These are phyloP conservation scores for Platerodrilus igneus DNA, from an alignment of 2,888 invertebrate genomes.

Conservation along the genomic window DNA sequence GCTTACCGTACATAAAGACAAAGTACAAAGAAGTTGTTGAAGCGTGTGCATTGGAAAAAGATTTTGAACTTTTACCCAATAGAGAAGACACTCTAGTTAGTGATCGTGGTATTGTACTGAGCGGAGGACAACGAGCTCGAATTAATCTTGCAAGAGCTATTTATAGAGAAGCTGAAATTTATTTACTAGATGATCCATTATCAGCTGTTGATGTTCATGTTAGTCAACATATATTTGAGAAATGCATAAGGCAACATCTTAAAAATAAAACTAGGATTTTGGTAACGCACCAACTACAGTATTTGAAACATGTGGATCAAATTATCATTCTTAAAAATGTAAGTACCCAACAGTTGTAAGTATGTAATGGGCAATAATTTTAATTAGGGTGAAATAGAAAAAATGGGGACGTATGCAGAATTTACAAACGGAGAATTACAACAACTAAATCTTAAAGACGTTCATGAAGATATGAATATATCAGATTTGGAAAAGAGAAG, in stretches of 20 bases:
- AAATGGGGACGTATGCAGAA: slow-evolving; percentile 53
- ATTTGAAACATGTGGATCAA: slow-evolving; percentile 60
- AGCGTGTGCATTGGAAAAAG: slow-evolving; percentile 61
- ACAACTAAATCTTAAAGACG: too few species aligned
- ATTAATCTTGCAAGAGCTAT: slow-evolving; percentile 73
- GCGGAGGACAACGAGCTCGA: slow-evolving; percentile 77
- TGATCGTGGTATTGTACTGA: slow-evolving; percentile 70
- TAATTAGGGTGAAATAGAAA: slow-evolving; percentile 59
- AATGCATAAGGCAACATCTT: slow-evolving; percentile 58
- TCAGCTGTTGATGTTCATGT: slow-evolving; percentile 76
- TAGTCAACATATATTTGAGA: slow-evolving; percentile 69
- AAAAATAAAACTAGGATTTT: slow-evolving; percentile 65
- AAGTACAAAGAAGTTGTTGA: slow-evolving; percentile 52
- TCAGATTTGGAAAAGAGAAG: too few species aligned
- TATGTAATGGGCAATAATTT: neutral
- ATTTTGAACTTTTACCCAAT: slow-evolving; percentile 64
- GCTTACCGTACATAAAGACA: slow-evolving; percentile 55
- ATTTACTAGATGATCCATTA: slow-evolving; percentile 74
- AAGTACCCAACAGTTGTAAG: too few species aligned
- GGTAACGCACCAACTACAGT: slow-evolving; percentile 82
- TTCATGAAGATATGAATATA: too few species aligned
- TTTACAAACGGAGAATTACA: slow-evolving; percentile 50
- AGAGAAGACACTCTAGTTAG: slow-evolving; percentile 74
- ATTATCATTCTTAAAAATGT: slow-evolving; percentile 63
- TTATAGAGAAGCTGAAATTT: slow-evolving; percentile 71